Percentiles rank a stretch among this genome's conserved stretches.
Evolutionary conservation across 1,140 invertebrate genomes (phyloP).

Genomic region (Archegozetes longisetosus): DNA sequence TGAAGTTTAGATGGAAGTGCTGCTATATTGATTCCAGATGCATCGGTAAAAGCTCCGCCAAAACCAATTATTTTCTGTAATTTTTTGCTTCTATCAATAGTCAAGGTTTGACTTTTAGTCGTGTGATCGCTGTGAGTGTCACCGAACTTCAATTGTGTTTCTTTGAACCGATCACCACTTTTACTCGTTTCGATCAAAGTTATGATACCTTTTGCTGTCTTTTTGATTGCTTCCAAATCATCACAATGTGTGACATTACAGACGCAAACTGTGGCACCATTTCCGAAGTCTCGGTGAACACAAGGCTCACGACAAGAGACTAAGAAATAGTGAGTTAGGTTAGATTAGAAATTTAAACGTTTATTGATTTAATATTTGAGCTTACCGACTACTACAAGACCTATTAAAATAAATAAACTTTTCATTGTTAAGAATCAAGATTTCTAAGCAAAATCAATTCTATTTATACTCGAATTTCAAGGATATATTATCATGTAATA

Average conservation of each 20-base stretch:
- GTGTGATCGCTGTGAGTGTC: neutral
- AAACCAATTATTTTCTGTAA: conserved; percentile 47
- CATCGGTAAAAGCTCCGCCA: conserved; percentile 73
- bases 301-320: too few species aligned
- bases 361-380: too few species aligned
- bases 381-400: too few species aligned
- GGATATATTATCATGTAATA: too few species aligned
- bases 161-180: conserved; percentile 35
- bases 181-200: conserved; percentile 36
- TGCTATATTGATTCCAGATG: conserved; percentile 54
- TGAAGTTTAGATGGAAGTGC: conserved; percentile 38
- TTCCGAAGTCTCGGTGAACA: too few species aligned
- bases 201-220: conserved; percentile 25
- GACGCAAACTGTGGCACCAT: too few species aligned
- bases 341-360: too few species aligned
- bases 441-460: too few species aligned
- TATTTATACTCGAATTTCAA: too few species aligned
- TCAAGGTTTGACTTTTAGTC: neutral
- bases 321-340: too few species aligned
- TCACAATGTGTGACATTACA: conserved; percentile 73
- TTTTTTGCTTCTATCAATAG: conserved; percentile 20
- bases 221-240: conserved; percentile 32
- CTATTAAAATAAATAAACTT: too few species aligned
- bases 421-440: too few species aligned
- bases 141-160: conserved; percentile 18